A percentile compares a stretch with the other conserved stretches of the same genome.
Evolutionary conservation across 2,888 invertebrate genomes (phyloP).

Genomic region (Heliconius ethilla): DNA sequence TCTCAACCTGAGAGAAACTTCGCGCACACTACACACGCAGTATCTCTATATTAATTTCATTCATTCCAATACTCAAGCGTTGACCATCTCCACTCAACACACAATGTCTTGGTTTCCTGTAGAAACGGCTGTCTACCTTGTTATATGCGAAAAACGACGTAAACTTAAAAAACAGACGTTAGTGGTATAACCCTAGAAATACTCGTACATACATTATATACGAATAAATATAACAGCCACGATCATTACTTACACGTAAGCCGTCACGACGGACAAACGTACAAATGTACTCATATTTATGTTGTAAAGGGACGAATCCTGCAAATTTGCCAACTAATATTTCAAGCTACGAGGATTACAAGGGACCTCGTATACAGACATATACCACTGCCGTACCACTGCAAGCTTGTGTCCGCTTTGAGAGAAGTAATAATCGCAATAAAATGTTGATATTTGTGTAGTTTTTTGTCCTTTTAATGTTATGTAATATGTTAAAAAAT

Average conservation of each 20-base stretch:
- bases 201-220: background rate
- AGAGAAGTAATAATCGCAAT: background rate
- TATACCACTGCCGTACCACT: background rate
- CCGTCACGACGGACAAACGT: conserved; percentile 45
- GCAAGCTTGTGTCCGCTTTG: background rate
- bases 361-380: conserved; percentile 7
- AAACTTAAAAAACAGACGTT: too few relatives aligned
- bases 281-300: conserved; percentile 46
- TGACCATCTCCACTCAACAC: too few relatives aligned
- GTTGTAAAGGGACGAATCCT: conserved; percentile 44
- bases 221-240: background rate
- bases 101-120: too few relatives aligned
- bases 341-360: conserved; percentile 44
- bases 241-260: conserved; percentile 36
- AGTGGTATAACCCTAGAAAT: background rate
- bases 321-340: conserved; percentile 46
- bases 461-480: background rate
- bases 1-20: too few relatives aligned
- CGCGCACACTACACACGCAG: too few relatives aligned
- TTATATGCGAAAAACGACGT: too few relatives aligned
- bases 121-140: too few relatives aligned
- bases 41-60: too few relatives aligned
- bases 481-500: background rate
- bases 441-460: background rate
- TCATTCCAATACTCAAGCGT: too few relatives aligned